A percentile compares a stretch with the other conserved stretches of the same genome.
Evolutionary conservation across 1,140 invertebrate genomes (phyloP).

Genomic region (Cylas formicarius): DNA sequence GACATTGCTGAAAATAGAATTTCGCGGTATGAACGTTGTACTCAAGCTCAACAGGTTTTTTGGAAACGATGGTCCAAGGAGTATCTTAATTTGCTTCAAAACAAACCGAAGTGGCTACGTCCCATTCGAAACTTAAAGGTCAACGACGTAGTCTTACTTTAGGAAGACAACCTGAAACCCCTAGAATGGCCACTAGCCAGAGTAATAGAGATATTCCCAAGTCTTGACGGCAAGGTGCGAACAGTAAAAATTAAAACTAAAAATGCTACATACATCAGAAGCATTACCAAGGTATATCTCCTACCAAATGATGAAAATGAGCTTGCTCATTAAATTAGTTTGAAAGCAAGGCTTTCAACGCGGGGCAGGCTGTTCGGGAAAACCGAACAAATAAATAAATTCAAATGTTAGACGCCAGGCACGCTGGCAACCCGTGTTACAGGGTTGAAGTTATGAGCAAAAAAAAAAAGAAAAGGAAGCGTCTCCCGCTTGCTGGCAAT

Average conservation of each 20-base stretch:
- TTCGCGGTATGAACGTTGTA: slow-evolving; percentile 22
- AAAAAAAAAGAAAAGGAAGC: too few relatives aligned
- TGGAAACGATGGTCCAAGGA: slow-evolving; percentile 28
- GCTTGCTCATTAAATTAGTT: too few relatives aligned
- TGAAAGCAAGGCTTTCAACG: too few relatives aligned
- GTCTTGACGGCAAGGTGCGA: slow-evolving; percentile 37
- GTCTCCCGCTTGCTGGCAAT: too few relatives aligned
- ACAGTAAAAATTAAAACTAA: slow-evolving; percentile 37
- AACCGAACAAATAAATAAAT: too few relatives aligned
- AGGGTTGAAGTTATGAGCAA: too few relatives aligned
- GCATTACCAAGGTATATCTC: too few relatives aligned
- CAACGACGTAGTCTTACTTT: slow-evolving; percentile 34
- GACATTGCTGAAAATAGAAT: slow-evolving; percentile 16
- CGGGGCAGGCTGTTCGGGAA: too few relatives aligned
- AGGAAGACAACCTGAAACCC: slow-evolving; percentile 34
- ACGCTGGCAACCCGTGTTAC: too few relatives aligned
- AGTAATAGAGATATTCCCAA: slow-evolving; percentile 34
- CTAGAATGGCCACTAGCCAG: slow-evolving; percentile 38
- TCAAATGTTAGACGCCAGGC: too few relatives aligned
- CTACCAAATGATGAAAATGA: too few relatives aligned
- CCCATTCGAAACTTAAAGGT: background rate
- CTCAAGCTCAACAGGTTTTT: slow-evolving; percentile 14
- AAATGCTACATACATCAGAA: too few relatives aligned
- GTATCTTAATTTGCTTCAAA: slow-evolving; percentile 32
- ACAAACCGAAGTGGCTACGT: slow-evolving; percentile 29